Evolutionary conservation across 23 tunicate genomes (phyloP).

Genomic region (Trididemnum miniatum): DNA sequence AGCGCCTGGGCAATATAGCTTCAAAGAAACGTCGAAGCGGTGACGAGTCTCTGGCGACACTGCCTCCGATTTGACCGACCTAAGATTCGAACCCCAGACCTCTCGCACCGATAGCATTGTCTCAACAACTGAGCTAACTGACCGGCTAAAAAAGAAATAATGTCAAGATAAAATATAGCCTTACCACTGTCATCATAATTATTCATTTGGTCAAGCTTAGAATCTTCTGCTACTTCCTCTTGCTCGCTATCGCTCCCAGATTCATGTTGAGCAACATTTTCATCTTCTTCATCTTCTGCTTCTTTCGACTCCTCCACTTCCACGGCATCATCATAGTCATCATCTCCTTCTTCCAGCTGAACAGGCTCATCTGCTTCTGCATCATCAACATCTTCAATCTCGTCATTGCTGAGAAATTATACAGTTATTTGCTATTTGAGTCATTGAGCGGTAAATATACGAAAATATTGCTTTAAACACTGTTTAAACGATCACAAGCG

Average conservation of each 20-base stretch:
- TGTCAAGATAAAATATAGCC: not conserved
- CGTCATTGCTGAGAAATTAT: no score
- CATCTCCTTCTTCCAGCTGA: slow-evolving; percentile 39
- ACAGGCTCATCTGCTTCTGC: not conserved
- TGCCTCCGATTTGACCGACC: no score
- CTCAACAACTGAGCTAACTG: no score
- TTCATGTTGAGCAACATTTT: slow-evolving; percentile 84
- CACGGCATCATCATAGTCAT: slow-evolving; percentile 71
- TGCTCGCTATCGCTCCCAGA: slow-evolving; percentile 69
- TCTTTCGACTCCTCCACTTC: slow-evolving; percentile 64
- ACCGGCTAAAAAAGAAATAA: not conserved
- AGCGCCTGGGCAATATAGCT: no score
- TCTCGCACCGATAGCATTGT: no score
- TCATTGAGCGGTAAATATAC: no score
- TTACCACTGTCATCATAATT: slow-evolving; percentile 76
- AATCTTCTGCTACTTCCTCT: slow-evolving; percentile 41
- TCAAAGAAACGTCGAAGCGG: no score
- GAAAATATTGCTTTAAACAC: no score
- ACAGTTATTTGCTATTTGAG: no score
- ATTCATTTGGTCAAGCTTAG: slow-evolving; percentile 54
- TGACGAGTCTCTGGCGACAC: not conserved
- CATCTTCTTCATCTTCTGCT: slow-evolving; percentile 66
- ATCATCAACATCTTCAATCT: no score
- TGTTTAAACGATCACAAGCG: no score
- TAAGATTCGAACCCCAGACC: no score